Conservation (phyloP, 2,797 vertebrate species). For the Oreonectes daqikongensis region DNA sequence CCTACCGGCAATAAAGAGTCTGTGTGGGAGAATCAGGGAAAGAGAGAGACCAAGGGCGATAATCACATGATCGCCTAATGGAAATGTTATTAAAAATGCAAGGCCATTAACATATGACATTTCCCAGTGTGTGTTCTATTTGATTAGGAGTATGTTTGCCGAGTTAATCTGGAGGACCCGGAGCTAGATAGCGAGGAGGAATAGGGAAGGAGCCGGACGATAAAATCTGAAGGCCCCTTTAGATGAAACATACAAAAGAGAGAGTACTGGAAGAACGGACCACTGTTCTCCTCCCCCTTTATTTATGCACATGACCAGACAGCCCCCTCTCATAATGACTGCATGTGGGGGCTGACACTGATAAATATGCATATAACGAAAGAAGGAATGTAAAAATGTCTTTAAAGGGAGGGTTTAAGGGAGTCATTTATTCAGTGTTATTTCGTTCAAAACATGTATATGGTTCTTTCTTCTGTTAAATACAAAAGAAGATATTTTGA, state of each 20-base stretch:
- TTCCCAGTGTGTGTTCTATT: constrained; percentile 61
- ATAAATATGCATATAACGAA: constrained; percentile 38
- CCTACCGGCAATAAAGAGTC: constrained; percentile 41
- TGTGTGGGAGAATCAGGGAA: constrained; percentile 43
- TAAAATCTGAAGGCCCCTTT: constrained; percentile 50
- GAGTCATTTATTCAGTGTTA: neutral
- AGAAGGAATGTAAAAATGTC: constrained; percentile 3
- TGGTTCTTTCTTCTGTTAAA: too few relatives aligned
- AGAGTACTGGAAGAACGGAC: constrained; percentile 17
- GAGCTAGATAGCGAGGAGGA: constrained; percentile 31
- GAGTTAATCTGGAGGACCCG: constrained; percentile 57
- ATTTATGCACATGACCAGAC: constrained; percentile 45
- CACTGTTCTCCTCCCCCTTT: constrained; percentile 37
- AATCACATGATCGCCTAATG: constrained; percentile 68
- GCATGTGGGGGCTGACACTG: constrained; percentile 3
- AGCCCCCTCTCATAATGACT: constrained; percentile 25
- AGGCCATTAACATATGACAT: constrained; percentile 70
- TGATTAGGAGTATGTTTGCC: constrained; percentile 61
- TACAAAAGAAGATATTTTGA: too few relatives aligned
- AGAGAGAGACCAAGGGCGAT: constrained; percentile 52
- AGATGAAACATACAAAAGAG: constrained; percentile 44
- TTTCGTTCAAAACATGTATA: too few relatives aligned
- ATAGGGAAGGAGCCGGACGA: constrained; percentile 31
- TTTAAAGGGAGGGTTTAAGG: neutral
- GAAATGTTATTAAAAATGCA: constrained; percentile 73